These are phyloP conservation scores for Drosophila suboccidentalis DNA, from an alignment of 2,888 invertebrate genomes.

Conservation along the genomic window DNA sequence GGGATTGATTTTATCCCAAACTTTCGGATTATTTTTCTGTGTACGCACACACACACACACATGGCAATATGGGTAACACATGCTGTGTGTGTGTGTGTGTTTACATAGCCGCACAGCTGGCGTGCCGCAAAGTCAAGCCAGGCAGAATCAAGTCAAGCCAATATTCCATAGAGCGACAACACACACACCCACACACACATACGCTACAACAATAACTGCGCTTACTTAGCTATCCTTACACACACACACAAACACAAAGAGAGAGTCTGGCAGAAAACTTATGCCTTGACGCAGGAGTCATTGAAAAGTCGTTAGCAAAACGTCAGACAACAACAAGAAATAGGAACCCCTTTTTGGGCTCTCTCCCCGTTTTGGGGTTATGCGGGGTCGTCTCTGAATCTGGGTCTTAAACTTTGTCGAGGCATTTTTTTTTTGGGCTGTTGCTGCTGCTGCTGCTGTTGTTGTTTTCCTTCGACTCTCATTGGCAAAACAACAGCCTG, in stretches of 20 bases:
- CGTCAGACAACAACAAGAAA: slow-evolving; percentile 64
- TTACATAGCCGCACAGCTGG: slow-evolving; percentile 70
- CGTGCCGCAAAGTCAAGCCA: slow-evolving; percentile 48
- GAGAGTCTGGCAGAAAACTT: slow-evolving; percentile 63
- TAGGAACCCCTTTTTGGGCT: slow-evolving; percentile 35
- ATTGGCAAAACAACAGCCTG: slow-evolving; percentile 4
- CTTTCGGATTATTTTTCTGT: no score
- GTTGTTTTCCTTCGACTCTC: background rate
- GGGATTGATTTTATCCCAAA: no score
- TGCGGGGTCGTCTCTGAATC: slow-evolving; percentile 8
- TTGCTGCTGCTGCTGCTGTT: background rate
- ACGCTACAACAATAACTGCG: slow-evolving; percentile 22
- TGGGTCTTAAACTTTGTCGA: slow-evolving; percentile 3
- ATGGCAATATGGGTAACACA: background rate
- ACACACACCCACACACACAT: slow-evolving; percentile 31
- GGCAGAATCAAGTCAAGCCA: slow-evolving; percentile 65
- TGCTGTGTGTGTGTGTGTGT: slow-evolving; percentile 25
- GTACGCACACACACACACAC: background rate
- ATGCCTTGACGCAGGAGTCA: slow-evolving; percentile 72
- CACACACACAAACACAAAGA: slow-evolving; percentile 28
- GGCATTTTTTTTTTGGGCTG: background rate
- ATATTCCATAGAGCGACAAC: slow-evolving; percentile 58
- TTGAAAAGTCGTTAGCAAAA: slow-evolving; percentile 81
- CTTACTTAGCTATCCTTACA: slow-evolving; percentile 28
- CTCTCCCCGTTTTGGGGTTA: background rate